Evolutionary conservation across 2,888 invertebrate genomes (phyloP), one percentile per base, ranked within the genome.

Genomic region (Hyalella azteca): DNA sequence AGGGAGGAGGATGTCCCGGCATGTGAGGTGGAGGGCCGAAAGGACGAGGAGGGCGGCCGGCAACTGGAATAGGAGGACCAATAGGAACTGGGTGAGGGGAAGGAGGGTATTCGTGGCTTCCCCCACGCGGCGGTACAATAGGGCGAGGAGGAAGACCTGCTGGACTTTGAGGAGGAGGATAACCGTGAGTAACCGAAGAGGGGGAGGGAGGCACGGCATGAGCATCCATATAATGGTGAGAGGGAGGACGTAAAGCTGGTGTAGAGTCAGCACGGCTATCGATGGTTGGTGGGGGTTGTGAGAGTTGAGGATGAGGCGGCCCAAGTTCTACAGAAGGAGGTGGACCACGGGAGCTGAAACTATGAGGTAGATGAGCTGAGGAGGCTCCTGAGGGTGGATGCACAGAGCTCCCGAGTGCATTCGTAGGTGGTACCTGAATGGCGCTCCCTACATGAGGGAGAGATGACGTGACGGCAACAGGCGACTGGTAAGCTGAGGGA

Each of bases 211-310:
- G 59, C 22, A 48, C 59, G 45, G 48, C 40, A 22, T 79, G 79
- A 41, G 40, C 77, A 59, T 73, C 49, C 40, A 76, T 19, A 15
- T 60, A 49, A 29, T 66, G 45, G 19, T 73, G 75, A 22, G 79
- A 76, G 2, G 45, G 77, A 40, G 49, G 39, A 39, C 77, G 78
- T 13, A 78, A 77, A 2, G 29, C 45, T 41, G 73, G 73, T n/a
- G 29, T 41, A 22, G 54, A 54, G 32, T 41, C 73, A 36, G 73
- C 15, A 22, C 80, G 40, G 26, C 50, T 59, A 29, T 54, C 66
- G 77, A 76, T 60, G 39, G n/a, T 26, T 45, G 73, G 60, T 40
- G 78, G 80, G 39, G 80, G 78, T n/a, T 39, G 41, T 41, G 73
- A 9, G 26, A 73, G 41, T 9, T 60, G 73, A 48, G 77, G 73